Percentiles rank a stretch among this genome's conserved stretches.
Evolutionary conservation across 92 coral and sea anemone species (phyloP).

Genomic region (Pocillopora grandis): DNA sequence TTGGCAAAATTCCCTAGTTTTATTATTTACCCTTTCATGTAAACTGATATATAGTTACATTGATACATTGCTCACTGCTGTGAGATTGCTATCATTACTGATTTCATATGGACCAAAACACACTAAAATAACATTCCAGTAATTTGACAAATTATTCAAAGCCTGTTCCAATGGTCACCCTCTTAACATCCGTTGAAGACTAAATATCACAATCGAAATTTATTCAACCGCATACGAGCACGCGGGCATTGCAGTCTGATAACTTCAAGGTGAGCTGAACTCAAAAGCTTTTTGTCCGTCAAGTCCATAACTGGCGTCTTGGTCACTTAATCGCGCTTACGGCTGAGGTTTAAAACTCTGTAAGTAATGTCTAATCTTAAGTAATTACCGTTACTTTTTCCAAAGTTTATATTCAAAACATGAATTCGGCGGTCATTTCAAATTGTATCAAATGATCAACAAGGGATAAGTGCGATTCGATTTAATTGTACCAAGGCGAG

Average conservation of each 20-base stretch:
- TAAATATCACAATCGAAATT: neutral
- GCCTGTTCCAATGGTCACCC: slow-evolving; percentile 12
- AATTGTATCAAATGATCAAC: too few species aligned
- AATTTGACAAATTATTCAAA: slow-evolving; percentile 23
- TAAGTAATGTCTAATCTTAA: too few species aligned
- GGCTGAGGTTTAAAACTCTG: too few species aligned
- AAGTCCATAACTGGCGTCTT: too few species aligned
- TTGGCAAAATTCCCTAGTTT: neutral
- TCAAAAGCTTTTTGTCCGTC: too few species aligned
- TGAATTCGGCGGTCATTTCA: too few species aligned
- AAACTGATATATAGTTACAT: slow-evolving; percentile 24
- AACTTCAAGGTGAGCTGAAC: neutral
- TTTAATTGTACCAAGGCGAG: too few species aligned
- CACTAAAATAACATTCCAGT: neutral
- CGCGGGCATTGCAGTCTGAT: neutral
- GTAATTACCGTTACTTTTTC: too few species aligned
- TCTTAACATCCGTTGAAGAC: slow-evolving; percentile 3
- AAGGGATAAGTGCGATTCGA: too few species aligned
- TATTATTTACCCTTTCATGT: neutral
- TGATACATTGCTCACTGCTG: neutral
- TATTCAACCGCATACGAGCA: slow-evolving; percentile 7
- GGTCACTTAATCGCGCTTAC: too few species aligned
- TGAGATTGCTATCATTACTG: neutral
- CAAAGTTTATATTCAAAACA: too few species aligned
- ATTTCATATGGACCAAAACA: neutral